A percentile compares a stretch with the other conserved stretches of the same genome.
Conservation (phyloP, 2,797 vertebrate genomes). For the Chanos chanos region DNA sequence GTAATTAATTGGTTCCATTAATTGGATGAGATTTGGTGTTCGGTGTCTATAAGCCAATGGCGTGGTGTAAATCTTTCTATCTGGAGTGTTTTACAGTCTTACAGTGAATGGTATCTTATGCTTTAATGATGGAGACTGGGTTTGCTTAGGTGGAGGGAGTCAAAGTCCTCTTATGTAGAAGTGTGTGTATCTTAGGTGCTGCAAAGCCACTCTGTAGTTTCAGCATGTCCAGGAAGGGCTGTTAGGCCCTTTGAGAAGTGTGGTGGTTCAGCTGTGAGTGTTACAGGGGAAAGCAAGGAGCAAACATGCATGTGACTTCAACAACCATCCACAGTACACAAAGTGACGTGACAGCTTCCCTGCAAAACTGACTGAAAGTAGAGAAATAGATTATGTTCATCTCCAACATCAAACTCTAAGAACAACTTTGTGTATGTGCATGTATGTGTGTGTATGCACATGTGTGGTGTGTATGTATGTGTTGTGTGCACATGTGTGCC, state of each 20-base stretch:
- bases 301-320: too few relatives aligned
- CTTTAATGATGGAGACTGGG: neutral
- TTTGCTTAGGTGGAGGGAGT: neutral
- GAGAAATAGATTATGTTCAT: neutral
- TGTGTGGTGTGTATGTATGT: too few relatives aligned
- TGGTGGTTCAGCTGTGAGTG: too few relatives aligned
- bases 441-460: neutral
- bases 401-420: too few relatives aligned
- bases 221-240: too few relatives aligned
- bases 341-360: too few relatives aligned
- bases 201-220: slow-evolving; percentile 5
- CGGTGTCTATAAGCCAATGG: slow-evolving; percentile 8
- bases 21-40: slow-evolving; percentile 16
- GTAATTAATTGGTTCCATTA: slow-evolving; percentile 20
- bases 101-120: neutral
- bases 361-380: neutral
- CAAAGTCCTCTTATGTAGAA: neutral
- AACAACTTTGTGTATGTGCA: neutral
- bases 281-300: too few relatives aligned
- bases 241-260: too few relatives aligned
- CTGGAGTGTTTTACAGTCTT: slow-evolving; percentile 4
- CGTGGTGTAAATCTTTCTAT: slow-evolving; percentile 6
- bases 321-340: too few relatives aligned
- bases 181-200: neutral
- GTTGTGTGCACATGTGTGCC: too few relatives aligned